Evolutionary conservation across 1,140 invertebrate species (phyloP).

Genomic region (Drosophila lini): DNA sequence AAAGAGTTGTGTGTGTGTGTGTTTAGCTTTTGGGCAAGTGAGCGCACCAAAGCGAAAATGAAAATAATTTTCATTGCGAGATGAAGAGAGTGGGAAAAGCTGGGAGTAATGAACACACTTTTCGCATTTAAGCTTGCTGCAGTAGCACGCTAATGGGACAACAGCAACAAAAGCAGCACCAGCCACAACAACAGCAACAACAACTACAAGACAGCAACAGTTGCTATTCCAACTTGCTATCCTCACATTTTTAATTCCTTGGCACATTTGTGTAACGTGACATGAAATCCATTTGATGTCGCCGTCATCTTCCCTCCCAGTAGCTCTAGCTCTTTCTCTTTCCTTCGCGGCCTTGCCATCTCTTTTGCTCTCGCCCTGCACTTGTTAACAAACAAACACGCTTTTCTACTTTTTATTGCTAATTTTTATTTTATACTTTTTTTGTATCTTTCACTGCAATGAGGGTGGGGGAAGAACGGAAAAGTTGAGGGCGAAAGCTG

Average conservation of each 20-base stretch:
- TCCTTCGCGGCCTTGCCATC: conserved; percentile 8
- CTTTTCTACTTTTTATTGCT: conserved; percentile 83
- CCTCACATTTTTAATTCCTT: conserved; percentile 81
- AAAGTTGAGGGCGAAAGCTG: not conserved
- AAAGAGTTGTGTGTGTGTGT: conserved; percentile 34
- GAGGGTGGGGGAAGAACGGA: not conserved
- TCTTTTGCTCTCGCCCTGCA: conserved; percentile 41
- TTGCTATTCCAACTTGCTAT: conserved; percentile 64
- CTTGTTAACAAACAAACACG: conserved; percentile 82
- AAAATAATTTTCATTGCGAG: conserved; percentile 78
- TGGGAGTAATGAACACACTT: conserved; percentile 78
- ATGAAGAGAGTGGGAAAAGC: not conserved
- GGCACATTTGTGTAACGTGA: conserved; percentile 82
- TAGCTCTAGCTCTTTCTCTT: conserved; percentile 3
- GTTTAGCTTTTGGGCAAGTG: conserved; percentile 76
- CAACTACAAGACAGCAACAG: conserved; percentile 67
- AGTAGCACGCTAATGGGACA: conserved; percentile 77
- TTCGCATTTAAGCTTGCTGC: conserved; percentile 76
- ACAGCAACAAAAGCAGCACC: conserved; percentile 34
- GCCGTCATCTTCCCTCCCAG: conserved; percentile 41
- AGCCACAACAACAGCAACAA: conserved; percentile 43
- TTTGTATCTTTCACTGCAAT: conserved; percentile 58
- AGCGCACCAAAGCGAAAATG: conserved; percentile 77
- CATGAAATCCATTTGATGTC: conserved; percentile 82
- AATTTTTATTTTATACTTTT: conserved; percentile 77